Evolutionary conservation across 1,140 invertebrate species (phyloP), one percentile per base, ranked within the genome.

Genomic region (Macrobrachium rosenbergii): DNA sequence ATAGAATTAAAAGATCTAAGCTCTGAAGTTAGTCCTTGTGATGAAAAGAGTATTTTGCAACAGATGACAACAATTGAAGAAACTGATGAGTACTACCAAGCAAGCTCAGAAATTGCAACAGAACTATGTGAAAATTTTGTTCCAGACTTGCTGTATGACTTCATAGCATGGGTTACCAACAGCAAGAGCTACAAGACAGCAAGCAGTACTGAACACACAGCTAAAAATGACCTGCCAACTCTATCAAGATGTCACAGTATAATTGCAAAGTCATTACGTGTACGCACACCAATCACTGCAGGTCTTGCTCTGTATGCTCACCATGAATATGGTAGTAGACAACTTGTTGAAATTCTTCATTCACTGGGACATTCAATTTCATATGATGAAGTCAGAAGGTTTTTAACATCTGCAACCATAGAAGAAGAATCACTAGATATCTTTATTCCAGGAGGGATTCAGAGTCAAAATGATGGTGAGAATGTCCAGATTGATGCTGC

Each of bases 281-380:
- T 79, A 72, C 52, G 63, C n/a, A 79, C 77, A 12, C 58, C 21
- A 60, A 59, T 79, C 23, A 79, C 77, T n/a, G n/a, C 43, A 21
- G 77, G 77, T 21, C 77, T 23, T 79, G 77, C n/a, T 72, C 63
- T 79, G 77, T 72, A 79, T 59, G 77, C 43, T 79, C 77, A 79
- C 77, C 77, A 79, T 72, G 77, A 79, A 60, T 79, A 23, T 79
- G 77, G 77, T 37, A 60, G 77, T 72, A 60, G 52, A 37, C 77
- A 79, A 23, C 77, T 79, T 11, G n/a, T 79, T 79, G 77, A 79
- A 60, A 72, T 23, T 59, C 11, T 79, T 10, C n/a, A 79, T 72
- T 19, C 52, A 59, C 23, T 79, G n/a, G 77, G 77, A 21, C 8
- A 79, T 37, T 23, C n/a, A 11, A 72, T 79, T 59, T 79, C 77